phyloP scores from a whole-genome alignment of 1,140 invertebrate species.

The Neoseiulus cucumeris region DNA sequence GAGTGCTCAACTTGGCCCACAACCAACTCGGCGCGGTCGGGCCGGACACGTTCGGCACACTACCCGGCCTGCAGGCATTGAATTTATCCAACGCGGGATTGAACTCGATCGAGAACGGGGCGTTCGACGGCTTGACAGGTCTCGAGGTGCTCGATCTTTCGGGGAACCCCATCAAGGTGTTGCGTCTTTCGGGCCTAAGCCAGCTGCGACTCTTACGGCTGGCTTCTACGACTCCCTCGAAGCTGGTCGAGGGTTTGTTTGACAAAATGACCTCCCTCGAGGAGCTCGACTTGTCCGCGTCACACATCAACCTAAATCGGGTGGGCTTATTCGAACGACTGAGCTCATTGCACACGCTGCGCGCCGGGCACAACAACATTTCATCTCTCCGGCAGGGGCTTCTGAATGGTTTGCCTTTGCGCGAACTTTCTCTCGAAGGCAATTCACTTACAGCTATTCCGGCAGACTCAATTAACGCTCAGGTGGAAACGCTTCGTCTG shows the following conservation, averaged over 20 bases:
- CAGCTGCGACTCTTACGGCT: not conserved
- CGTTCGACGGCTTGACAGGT: slow-evolving; percentile 17
- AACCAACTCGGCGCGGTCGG: slow-evolving; percentile 49
- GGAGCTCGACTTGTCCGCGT: slow-evolving; percentile 45
- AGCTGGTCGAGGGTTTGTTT: slow-evolving; percentile 44
- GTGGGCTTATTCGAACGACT: not conserved
- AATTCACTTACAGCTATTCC: not conserved
- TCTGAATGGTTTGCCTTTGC: not conserved
- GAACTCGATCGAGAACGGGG: slow-evolving; percentile 14
- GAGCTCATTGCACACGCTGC: not conserved
- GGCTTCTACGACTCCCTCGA: not conserved
- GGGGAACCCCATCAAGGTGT: slow-evolving; percentile 39
- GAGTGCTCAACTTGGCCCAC: slow-evolving; percentile 39
- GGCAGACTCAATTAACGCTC: not conserved
- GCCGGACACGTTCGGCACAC: slow-evolving; percentile 47
- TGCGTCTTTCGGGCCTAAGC: not conserved
- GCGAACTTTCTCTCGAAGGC: not conserved
- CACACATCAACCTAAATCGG: not conserved
- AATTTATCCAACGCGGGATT: slow-evolving; percentile 23
- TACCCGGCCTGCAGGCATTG: slow-evolving; percentile 42
- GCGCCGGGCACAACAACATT: not conserved
- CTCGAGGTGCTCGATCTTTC: slow-evolving; percentile 34
- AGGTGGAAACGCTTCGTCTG: not conserved
- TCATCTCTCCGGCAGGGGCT: not conserved
- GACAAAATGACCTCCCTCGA: slow-evolving; percentile 36